Conservation (phyloP, 2,113 vertebrate genomes). For the Marmota monax region DNA sequence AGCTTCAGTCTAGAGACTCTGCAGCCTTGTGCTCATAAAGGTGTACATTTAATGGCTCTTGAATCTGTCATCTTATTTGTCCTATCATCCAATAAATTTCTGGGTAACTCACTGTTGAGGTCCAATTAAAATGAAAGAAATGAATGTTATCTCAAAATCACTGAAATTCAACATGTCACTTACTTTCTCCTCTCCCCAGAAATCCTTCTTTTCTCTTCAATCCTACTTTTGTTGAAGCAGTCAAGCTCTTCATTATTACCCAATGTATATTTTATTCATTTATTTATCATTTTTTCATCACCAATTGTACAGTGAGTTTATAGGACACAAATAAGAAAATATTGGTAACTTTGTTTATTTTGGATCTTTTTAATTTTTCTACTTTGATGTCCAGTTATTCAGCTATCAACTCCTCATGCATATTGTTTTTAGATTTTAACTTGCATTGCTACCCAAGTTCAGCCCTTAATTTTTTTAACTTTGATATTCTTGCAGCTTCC, state of each 20-base stretch:
- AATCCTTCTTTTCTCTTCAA: not conserved
- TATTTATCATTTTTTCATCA: constrained; percentile 6
- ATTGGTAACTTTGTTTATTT: not conserved
- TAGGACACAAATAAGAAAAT: constrained; percentile 13
- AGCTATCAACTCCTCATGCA: not conserved
- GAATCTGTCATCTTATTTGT: not conserved
- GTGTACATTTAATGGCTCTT: not conserved
- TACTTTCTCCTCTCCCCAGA: not conserved
- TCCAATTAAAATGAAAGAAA: not conserved
- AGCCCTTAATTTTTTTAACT: not conserved
- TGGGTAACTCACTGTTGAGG: not conserved
- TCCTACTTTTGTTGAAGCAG: not conserved
- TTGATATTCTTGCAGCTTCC: not conserved
- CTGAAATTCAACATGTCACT: not conserved
- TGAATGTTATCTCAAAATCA: not conserved
- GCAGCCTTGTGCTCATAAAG: not conserved
- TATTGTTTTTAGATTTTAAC: not conserved
- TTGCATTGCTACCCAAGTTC: not conserved
- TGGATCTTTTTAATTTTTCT: not conserved
- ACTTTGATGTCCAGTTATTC: not conserved
- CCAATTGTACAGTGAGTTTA: not conserved
- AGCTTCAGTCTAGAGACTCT: not conserved
- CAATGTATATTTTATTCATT: not conserved
- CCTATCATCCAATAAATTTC: not conserved
- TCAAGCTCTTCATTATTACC: not conserved